Conservation (phyloP, 64 coral and sea anemone genomes). For the Dendrophyllia cribrosa region DNA sequence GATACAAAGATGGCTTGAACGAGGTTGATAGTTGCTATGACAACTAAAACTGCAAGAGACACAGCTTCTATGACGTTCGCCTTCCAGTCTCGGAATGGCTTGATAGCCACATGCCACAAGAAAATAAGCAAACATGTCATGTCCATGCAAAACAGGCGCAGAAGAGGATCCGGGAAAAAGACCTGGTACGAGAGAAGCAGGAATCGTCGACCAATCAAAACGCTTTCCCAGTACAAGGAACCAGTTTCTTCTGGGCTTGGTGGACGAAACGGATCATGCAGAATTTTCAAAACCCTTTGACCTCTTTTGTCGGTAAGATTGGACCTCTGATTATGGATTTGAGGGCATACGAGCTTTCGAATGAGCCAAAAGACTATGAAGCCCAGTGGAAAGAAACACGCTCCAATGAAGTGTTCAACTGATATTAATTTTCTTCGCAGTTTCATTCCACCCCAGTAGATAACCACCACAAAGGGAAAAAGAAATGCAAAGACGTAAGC, state of each 20-base stretch:
- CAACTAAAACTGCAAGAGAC: conserved; percentile 51
- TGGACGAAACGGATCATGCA: conserved; percentile 69
- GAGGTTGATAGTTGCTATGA: conserved; percentile 63
- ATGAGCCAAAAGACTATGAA: conserved; percentile 67
- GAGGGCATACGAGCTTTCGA: background rate
- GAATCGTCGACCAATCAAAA: conserved; percentile 82
- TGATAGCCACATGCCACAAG: conserved; percentile 5
- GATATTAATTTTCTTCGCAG: conserved; percentile 43
- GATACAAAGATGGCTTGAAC: conserved; percentile 47
- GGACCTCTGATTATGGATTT: background rate
- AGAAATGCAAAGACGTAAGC: conserved; percentile 60
- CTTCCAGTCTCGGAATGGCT: conserved; percentile 58
- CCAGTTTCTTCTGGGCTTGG: conserved; percentile 36
- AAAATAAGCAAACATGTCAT: conserved; percentile 45
- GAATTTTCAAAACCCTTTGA: conserved; percentile 40
- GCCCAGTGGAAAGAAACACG: conserved; percentile 68
- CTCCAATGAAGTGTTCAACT: conserved; percentile 61
- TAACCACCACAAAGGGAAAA: conserved; percentile 66
- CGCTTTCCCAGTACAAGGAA: conserved; percentile 83
- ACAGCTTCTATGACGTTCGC: conserved; percentile 59
- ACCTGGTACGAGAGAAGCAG: conserved; percentile 58
- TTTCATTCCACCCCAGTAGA: conserved; percentile 75
- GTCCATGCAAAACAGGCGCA: conserved; percentile 57
- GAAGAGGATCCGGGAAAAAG: conserved; percentile 67
- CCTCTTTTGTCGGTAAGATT: background rate